Conservation (phyloP, 2,888 invertebrate genomes). For the Ornithoptera alexandrae region DNA sequence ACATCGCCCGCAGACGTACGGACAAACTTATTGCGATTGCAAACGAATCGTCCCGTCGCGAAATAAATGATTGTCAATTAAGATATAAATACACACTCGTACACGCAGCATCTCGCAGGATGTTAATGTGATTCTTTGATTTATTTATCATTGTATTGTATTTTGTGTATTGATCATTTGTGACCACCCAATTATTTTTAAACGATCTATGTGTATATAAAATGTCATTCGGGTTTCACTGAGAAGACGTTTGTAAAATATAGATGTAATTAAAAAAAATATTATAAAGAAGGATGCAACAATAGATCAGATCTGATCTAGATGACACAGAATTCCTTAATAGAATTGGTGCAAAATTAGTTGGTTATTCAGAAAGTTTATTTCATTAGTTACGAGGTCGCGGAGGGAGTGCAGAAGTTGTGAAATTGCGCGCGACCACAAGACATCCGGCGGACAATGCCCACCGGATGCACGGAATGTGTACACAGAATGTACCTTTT, state of each 20-base stretch:
- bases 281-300: too few species aligned
- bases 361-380: slow-evolving; percentile 8
- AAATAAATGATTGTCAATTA: slow-evolving; percentile 28
- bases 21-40: slow-evolving; percentile 21
- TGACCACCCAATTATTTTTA: slow-evolving; percentile 25
- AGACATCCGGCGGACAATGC: slow-evolving; percentile 77
- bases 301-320: too few species aligned
- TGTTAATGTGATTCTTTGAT: slow-evolving; percentile 18
- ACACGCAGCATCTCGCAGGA: background rate
- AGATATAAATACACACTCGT: slow-evolving; percentile 12
- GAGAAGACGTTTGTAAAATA: too few species aligned
- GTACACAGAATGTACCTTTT: slow-evolving; percentile 62
- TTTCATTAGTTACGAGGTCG: slow-evolving; percentile 52
- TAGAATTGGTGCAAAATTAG: too few species aligned
- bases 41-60: slow-evolving; percentile 3
- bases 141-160: slow-evolving; percentile 18
- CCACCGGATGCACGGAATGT: slow-evolving; percentile 72
- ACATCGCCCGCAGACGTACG: slow-evolving; percentile 16
- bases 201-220: too few species aligned
- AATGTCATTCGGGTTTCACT: too few species aligned
- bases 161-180: slow-evolving; percentile 23
- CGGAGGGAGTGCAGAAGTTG: slow-evolving; percentile 65
- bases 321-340: too few species aligned
- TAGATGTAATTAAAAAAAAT: too few species aligned
- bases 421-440: slow-evolving; percentile 79